These are phyloP conservation scores for Erinaceus europaeus DNA, from an alignment of 2,113 vertebrate species.

Conservation along the genomic window DNA sequence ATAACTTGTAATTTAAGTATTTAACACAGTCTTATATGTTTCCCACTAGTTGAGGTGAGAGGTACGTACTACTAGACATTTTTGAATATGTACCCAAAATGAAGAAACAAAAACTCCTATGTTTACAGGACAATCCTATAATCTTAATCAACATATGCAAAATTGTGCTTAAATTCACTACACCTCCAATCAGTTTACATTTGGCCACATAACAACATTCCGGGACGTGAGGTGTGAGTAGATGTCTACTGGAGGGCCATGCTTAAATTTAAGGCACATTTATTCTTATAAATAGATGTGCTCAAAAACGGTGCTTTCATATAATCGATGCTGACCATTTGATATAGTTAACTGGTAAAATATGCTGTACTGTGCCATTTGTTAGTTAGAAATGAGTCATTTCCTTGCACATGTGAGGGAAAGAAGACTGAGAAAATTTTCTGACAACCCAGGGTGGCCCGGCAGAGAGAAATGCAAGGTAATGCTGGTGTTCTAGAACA, in stretches of 20 bases:
- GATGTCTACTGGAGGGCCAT: not conserved
- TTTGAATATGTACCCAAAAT: not conserved
- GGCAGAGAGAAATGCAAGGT: not conserved
- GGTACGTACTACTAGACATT: not conserved
- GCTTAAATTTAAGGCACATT: too few relatives aligned
- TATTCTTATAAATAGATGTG: not conserved
- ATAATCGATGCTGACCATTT: not conserved
- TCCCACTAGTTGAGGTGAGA: not conserved
- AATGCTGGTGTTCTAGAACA: not conserved
- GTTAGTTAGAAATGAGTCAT: not conserved
- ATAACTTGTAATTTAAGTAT: too few relatives aligned
- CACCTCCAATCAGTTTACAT: not conserved
- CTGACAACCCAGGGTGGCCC: not conserved
- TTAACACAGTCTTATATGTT: not conserved
- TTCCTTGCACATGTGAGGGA: not conserved
- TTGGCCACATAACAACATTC: not conserved
- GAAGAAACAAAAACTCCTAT: not conserved
- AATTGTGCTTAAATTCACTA: not conserved
- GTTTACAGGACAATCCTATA: not conserved
- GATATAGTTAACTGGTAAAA: too few relatives aligned
- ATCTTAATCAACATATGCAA: not conserved
- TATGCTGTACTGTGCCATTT: too few relatives aligned
- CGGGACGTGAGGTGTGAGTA: not conserved
- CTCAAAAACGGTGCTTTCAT: not conserved
- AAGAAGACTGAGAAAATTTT: not conserved